Conservation (phyloP, 2,888 invertebrate genomes). For the Eupithecia abbreviata region DNA sequence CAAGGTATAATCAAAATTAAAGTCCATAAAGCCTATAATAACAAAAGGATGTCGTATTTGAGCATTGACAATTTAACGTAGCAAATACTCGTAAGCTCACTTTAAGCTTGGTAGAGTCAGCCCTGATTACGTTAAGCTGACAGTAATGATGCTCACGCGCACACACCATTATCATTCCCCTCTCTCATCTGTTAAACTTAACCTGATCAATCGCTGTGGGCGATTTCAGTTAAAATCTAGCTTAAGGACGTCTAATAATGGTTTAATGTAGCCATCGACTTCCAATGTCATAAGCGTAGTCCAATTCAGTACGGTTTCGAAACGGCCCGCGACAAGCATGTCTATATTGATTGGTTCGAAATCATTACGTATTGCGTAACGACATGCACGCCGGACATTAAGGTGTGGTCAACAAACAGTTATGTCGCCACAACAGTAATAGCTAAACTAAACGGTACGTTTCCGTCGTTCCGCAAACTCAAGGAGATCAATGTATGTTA, state of each 20-base stretch:
- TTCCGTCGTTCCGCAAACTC: constrained; percentile 75
- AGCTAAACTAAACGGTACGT: constrained; percentile 61
- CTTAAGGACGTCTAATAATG: constrained; percentile 1
- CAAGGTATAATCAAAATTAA: not conserved
- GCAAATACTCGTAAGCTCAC: not conserved
- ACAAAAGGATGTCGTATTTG: not conserved
- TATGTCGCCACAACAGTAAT: constrained; percentile 56
- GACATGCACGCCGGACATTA: constrained; percentile 62
- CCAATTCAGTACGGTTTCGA: constrained; percentile 67
- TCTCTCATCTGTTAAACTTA: constrained; percentile 44
- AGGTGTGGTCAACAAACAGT: constrained; percentile 65
- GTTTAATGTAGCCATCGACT: constrained; percentile 40
- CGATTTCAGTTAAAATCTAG: constrained; percentile 30
- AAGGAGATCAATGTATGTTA: constrained; percentile 77
- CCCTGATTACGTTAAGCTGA: constrained; percentile 47
- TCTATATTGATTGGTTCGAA: constrained; percentile 61
- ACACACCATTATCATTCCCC: constrained; percentile 42
- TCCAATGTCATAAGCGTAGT: constrained; percentile 56
- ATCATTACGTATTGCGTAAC: constrained; percentile 62
- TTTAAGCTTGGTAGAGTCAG: constrained; percentile 35
- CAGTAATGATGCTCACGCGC: constrained; percentile 58
- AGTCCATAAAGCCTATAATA: not conserved
- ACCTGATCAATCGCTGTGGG: constrained; percentile 50
- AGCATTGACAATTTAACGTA: not conserved
- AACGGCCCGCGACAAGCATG: constrained; percentile 56